A percentile compares a stretch with the other conserved stretches of the same genome.
These are phyloP conservation scores for Nibea albiflora DNA, from an alignment of 2,113 vertebrate genomes.

Conservation along the genomic window DNA sequence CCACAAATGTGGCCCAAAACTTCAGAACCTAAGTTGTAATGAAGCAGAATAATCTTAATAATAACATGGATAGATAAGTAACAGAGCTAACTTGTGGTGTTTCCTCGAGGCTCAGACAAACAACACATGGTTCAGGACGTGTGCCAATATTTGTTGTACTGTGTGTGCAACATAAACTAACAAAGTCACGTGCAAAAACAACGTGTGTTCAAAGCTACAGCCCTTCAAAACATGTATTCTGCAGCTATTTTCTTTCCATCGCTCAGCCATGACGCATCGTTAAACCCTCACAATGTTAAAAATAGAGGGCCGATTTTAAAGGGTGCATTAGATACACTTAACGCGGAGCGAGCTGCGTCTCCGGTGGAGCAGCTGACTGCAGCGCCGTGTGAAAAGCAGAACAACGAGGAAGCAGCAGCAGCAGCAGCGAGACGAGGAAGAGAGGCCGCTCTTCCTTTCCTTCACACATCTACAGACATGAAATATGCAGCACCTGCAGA, in stretches of 20 bases:
- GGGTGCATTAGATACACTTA: slow-evolving; percentile 76
- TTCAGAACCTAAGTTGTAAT: too few relatives aligned
- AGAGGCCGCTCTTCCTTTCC: slow-evolving; percentile 41
- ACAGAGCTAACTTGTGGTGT: not conserved
- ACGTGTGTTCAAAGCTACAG: slow-evolving; percentile 11
- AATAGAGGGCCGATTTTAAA: slow-evolving; percentile 67
- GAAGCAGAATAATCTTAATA: too few relatives aligned
- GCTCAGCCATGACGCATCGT: slow-evolving; percentile 28
- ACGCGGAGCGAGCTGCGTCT: slow-evolving; percentile 56
- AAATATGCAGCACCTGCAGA: slow-evolving; percentile 82
- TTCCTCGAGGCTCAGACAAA: slow-evolving; percentile 2
- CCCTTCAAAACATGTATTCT: slow-evolving; percentile 15
- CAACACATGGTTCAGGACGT: not conserved
- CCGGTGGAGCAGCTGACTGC: slow-evolving; percentile 60
- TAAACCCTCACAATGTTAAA: slow-evolving; percentile 65
- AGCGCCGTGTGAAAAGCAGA: slow-evolving; percentile 58
- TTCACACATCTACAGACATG: slow-evolving; percentile 73
- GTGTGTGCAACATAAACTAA: not conserved
- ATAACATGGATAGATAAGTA: not conserved
- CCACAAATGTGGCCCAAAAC: too few relatives aligned
- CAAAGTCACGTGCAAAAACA: slow-evolving; percentile 6
- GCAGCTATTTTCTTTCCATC: not conserved
- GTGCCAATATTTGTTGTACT: slow-evolving; percentile 10
- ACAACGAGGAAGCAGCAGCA: slow-evolving; percentile 28
- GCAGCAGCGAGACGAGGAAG: not conserved